phyloP scores from a whole-genome alignment of 92 coral and sea anemone species.

The Siderastrea siderea region DNA sequence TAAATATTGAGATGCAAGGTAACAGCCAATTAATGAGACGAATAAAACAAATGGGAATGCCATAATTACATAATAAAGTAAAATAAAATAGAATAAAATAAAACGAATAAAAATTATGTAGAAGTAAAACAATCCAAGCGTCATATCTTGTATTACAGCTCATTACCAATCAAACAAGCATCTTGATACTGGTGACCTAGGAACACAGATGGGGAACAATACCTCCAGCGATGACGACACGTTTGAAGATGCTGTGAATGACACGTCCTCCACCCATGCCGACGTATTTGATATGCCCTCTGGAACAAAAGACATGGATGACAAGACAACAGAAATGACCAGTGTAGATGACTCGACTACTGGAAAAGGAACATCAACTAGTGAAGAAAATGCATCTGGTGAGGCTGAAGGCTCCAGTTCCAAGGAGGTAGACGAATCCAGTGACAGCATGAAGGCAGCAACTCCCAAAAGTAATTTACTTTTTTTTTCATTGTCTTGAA shows the following conservation, averaged over 20 bases:
- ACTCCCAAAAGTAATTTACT: background rate
- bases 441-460: background rate
- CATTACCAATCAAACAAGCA: background rate
- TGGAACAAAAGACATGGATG: background rate
- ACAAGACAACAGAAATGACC: background rate
- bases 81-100: background rate
- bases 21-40: no score
- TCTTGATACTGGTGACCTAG: background rate
- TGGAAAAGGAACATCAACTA: background rate
- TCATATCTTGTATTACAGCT: conserved; percentile 9
- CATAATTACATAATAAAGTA: no score
- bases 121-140: background rate
- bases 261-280: background rate
- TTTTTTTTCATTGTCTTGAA: background rate
- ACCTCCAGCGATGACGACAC: background rate
- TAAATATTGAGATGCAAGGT: no score
- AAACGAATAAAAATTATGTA: background rate
- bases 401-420: background rate
- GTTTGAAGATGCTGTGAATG: conserved; percentile 9
- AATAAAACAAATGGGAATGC: no score
- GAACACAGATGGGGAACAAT: background rate
- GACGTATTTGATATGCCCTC: background rate
- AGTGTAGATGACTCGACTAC: background rate
- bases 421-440: background rate
- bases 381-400: background rate